These are phyloP conservation scores for Sterna hirundo DNA, from an alignment of 2,113 vertebrate genomes.

Conservation along the genomic window DNA sequence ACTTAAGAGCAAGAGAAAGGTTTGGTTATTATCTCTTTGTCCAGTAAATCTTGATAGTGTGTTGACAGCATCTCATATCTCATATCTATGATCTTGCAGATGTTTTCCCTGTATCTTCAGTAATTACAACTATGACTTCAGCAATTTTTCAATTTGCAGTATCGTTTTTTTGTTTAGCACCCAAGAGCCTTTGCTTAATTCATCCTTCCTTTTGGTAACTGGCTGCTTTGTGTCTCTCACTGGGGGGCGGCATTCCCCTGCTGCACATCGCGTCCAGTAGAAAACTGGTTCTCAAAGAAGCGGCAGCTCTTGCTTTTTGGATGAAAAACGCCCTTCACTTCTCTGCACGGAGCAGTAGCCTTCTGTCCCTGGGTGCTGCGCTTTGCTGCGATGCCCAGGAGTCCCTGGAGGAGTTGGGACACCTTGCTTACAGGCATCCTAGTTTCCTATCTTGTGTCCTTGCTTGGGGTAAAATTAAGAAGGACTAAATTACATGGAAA, in stretches of 20 bases:
- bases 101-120: neutral
- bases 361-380: neutral
- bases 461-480: neutral
- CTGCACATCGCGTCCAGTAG: neutral
- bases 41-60: neutral
- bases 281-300: neutral
- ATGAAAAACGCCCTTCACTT: neutral
- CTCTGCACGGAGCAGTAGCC: neutral
- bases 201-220: neutral
- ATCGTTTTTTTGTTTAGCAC: neutral
- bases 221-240: slow-evolving; percentile 38
- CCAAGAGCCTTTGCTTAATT: neutral
- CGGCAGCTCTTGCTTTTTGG: neutral
- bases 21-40: slow-evolving; percentile 18
- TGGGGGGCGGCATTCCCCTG: slow-evolving; percentile 52
- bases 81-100: neutral
- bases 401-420: neutral
- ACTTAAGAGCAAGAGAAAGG: neutral
- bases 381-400: neutral
- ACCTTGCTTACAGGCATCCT: neutral
- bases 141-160: slow-evolving; percentile 2
- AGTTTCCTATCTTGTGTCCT: neutral
- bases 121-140: neutral
- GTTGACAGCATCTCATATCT: neutral
- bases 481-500: neutral